Evolutionary conservation across 2,797 vertebrate genomes (phyloP).

Genomic region (Lophius americanus): DNA sequence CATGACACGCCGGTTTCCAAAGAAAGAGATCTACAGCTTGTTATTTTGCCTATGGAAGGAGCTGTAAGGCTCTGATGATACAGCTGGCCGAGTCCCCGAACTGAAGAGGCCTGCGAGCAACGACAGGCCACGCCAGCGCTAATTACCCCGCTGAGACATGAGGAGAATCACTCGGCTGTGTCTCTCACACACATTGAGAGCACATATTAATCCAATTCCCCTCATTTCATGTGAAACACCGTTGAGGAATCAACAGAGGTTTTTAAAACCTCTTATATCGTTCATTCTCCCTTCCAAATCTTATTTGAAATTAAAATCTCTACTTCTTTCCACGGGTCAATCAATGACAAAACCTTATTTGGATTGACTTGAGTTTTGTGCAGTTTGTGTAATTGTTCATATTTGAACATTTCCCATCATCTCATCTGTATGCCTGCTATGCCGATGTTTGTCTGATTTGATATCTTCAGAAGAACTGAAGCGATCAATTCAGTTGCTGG

Average conservation of each 20-base stretch:
- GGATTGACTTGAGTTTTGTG: constrained; percentile 47
- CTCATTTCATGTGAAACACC: constrained; percentile 47
- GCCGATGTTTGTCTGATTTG: constrained; percentile 64
- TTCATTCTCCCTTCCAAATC: constrained; percentile 38
- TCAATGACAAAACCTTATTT: constrained; percentile 64
- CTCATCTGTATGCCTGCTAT: constrained; percentile 62
- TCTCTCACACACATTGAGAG: constrained; percentile 37
- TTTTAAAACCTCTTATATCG: constrained; percentile 55
- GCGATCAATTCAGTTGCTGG: constrained; percentile 55
- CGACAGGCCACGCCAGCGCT: constrained; percentile 61
- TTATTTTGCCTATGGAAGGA: constrained; percentile 40
- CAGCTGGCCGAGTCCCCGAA: constrained; percentile 47
- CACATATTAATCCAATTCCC: constrained; percentile 59
- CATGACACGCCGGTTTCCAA: constrained; percentile 42
- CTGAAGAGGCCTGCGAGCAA: constrained; percentile 53
- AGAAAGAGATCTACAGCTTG: constrained; percentile 24
- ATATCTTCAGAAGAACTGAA: constrained; percentile 52
- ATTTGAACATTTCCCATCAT: constrained; percentile 42
- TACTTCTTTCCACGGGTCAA: constrained; percentile 19
- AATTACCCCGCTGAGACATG: constrained; percentile 75
- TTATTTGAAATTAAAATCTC: constrained; percentile 62
- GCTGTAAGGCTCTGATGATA: constrained; percentile 41
- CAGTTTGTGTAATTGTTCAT: constrained; percentile 13
- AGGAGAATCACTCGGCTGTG: constrained; percentile 67
- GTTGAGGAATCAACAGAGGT: constrained; percentile 69